These are phyloP conservation scores for Phymorhynchus buccinoides DNA, from an alignment of 1,140 invertebrate genomes.

Conservation along the genomic window DNA sequence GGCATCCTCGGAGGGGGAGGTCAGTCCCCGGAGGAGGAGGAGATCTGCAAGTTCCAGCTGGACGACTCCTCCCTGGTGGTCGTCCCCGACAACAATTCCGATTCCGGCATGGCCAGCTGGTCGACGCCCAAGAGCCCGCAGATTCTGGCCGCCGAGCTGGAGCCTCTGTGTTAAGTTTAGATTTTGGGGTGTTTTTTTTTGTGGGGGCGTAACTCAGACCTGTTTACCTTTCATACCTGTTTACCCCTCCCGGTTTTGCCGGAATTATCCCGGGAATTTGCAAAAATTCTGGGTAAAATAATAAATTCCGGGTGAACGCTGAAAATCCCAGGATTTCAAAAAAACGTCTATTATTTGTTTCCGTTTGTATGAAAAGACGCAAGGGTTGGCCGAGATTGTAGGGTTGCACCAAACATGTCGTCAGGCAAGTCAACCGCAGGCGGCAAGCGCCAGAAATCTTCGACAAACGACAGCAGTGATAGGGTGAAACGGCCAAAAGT, in stretches of 20 bases:
- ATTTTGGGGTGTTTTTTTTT: not conserved
- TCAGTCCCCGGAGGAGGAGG: not conserved
- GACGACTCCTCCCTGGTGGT: constrained; percentile 38
- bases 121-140: constrained; percentile 44
- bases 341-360: not conserved
- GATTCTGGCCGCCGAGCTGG: constrained; percentile 42
- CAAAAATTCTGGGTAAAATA: no score
- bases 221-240: no score
- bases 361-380: no score
- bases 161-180: not conserved
- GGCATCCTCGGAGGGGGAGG: constrained; percentile 5
- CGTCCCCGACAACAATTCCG: constrained; percentile 48
- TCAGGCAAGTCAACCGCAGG: no score
- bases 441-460: no score
- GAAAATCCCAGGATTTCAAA: not conserved
- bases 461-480: no score
- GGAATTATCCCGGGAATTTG: no score
- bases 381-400: no score
- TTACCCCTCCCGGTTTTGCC: not conserved
- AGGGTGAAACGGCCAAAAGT: no score
- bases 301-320: no score
- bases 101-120: constrained; percentile 52
- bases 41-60: not conserved
- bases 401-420: no score
- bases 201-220: no score